Conservation (phyloP, 2,113 vertebrate genomes). For the Casuarius casuarius region DNA sequence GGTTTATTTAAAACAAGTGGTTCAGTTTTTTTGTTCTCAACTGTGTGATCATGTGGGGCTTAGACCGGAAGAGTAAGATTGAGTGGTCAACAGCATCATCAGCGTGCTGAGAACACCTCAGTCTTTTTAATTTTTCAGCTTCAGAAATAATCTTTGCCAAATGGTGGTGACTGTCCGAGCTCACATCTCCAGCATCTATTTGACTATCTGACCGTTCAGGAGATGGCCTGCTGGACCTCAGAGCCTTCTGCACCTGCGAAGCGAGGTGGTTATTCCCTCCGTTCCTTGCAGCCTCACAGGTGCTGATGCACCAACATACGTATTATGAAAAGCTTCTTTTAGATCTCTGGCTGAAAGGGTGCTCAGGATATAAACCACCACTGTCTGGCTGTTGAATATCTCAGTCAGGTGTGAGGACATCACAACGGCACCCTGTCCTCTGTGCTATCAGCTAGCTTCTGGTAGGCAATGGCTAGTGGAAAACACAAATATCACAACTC, state of each 20-base stretch:
- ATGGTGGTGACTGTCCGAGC: background rate
- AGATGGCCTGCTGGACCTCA: background rate
- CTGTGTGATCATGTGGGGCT: background rate
- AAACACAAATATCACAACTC: background rate
- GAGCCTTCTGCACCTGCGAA: background rate
- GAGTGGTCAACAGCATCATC: too few species aligned
- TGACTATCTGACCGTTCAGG: background rate
- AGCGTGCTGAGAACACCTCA: background rate
- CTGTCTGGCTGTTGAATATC: rapidly evolving
- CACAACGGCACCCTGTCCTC: background rate
- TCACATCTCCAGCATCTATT: background rate
- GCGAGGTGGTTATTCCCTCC: background rate
- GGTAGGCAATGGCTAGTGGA: background rate
- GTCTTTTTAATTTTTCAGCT: background rate
- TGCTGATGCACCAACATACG: rapidly evolving
- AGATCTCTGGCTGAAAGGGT: background rate
- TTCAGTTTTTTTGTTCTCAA: background rate
- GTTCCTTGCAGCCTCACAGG: background rate
- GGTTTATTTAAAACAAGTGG: background rate
- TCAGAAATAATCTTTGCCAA: background rate
- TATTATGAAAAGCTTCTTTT: rapidly evolving
- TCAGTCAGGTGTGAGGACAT: background rate
- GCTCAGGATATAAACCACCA: background rate
- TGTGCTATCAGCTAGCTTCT: background rate
- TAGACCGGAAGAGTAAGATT: background rate